Percentiles rank a stretch among this genome's conserved stretches.
Conservation (phyloP, 2,113 vertebrate genomes). For the Platycercus adscitus region DNA sequence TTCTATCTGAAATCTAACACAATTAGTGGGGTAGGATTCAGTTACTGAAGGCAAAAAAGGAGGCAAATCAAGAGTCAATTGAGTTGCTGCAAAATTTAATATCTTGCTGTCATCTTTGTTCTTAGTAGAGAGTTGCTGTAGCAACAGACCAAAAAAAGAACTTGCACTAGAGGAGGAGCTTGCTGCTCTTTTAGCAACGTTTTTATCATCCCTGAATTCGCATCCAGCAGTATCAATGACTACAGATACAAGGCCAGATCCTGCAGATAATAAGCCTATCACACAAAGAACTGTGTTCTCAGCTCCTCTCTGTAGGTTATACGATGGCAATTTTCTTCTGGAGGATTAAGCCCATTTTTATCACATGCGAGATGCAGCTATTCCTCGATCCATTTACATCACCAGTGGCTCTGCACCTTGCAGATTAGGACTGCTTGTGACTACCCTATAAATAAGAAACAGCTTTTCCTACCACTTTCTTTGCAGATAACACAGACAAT, state of each 20-base stretch:
- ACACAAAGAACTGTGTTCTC: neutral
- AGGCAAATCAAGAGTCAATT: slow-evolving; percentile 60
- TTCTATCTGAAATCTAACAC: slow-evolving; percentile 54
- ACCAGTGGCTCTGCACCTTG: neutral
- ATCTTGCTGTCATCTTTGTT: slow-evolving; percentile 72
- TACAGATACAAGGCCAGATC: neutral
- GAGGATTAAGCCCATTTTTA: neutral
- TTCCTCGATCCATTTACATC: neutral
- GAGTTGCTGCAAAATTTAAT: slow-evolving; percentile 71
- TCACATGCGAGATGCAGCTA: neutral
- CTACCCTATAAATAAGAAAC: neutral
- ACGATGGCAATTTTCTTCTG: neutral
- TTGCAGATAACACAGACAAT: fast-evolving
- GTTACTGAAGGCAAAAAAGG: slow-evolving; percentile 47
- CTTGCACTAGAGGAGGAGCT: slow-evolving; percentile 48
- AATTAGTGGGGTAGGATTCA: slow-evolving; percentile 42
- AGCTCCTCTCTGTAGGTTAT: neutral
- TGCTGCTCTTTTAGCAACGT: slow-evolving; percentile 2
- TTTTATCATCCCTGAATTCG: neutral
- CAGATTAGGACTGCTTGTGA: neutral
- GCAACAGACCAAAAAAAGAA: slow-evolving; percentile 69
- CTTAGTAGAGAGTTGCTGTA: slow-evolving; percentile 72
- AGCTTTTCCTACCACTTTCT: neutral
- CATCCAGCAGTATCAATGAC: neutral
- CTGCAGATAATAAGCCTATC: neutral